Conservation (phyloP, 1,140 invertebrate species). For the Nautilus pompilius region DNA sequence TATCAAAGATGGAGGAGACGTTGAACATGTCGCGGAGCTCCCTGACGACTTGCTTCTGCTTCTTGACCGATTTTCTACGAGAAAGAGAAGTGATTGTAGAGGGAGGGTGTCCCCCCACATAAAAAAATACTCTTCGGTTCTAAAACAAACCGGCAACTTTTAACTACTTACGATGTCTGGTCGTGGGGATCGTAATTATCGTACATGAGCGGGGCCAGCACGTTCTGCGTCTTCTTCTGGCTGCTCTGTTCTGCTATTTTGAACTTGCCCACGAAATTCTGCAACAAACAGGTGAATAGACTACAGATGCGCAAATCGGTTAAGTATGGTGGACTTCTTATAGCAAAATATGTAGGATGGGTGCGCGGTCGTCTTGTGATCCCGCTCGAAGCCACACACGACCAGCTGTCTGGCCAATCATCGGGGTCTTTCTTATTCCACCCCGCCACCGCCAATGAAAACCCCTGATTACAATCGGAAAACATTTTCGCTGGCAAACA, state of each 20-base stretch:
- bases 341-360: no score
- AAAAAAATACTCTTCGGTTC: no score
- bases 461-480: no score
- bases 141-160: background rate
- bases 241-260: slow-evolving; percentile 42
- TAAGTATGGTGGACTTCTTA: no score
- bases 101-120: background rate
- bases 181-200: slow-evolving; percentile 44
- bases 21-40: slow-evolving; percentile 50
- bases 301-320: no score
- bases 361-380: no score
- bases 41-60: slow-evolving; percentile 40
- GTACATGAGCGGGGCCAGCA: slow-evolving; percentile 33
- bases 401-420: no score
- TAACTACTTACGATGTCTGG: slow-evolving; percentile 33
- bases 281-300: slow-evolving; percentile 9
- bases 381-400: no score
- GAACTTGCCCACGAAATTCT: slow-evolving; percentile 53
- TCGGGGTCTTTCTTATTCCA: no score
- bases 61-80: slow-evolving; percentile 31
- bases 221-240: slow-evolving; percentile 27
- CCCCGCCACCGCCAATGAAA: no score
- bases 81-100: no score
- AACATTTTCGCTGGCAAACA: no score
- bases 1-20: slow-evolving; percentile 45